Evolutionary conservation across 2,888 invertebrate species (phyloP).

Genomic region (Caenorhabditis sp.): DNA sequence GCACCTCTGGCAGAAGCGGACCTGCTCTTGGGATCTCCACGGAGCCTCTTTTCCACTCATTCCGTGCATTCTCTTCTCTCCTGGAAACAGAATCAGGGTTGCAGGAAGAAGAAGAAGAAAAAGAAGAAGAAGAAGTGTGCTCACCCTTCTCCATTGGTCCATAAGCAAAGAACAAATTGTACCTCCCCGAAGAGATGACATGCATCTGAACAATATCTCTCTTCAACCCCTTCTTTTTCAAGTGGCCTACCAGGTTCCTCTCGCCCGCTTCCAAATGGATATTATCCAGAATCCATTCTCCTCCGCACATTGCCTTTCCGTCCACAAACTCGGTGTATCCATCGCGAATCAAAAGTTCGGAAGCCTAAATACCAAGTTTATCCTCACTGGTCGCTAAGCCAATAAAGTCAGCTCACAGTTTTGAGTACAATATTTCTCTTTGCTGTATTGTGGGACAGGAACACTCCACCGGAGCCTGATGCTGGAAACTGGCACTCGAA

Average conservation of each 20-base stretch:
- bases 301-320: conserved; percentile 61
- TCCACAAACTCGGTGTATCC: conserved; percentile 57
- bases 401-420: conserved; percentile 20
- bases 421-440: conserved; percentile 56
- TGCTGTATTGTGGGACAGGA: conserved; percentile 61
- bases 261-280: conserved; percentile 53
- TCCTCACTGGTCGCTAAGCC: background rate
- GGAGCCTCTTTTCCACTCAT: conserved; percentile 61
- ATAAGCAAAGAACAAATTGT: conserved; percentile 58
- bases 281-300: conserved; percentile 62
- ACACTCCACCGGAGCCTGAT: conserved; percentile 42
- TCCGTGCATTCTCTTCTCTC: conserved; percentile 59
- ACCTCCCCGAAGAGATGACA: conserved; percentile 56
- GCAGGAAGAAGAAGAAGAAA: no score
- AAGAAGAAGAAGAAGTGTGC: no score
- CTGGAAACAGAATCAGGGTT: no score
- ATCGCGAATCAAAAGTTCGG: conserved; percentile 57
- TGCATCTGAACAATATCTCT: conserved; percentile 48
- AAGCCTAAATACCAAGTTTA: conserved; percentile 47
- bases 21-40: conserved; percentile 61
- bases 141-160: conserved; percentile 54
- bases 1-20: conserved; percentile 61
- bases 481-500: conserved; percentile 78
- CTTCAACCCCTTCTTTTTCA: background rate
- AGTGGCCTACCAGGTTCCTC: conserved; percentile 58